Percentiles rank a stretch among this genome's conserved stretches.
Evolutionary conservation across 1,140 invertebrate species (phyloP).

Genomic region (Radopholus similis): DNA sequence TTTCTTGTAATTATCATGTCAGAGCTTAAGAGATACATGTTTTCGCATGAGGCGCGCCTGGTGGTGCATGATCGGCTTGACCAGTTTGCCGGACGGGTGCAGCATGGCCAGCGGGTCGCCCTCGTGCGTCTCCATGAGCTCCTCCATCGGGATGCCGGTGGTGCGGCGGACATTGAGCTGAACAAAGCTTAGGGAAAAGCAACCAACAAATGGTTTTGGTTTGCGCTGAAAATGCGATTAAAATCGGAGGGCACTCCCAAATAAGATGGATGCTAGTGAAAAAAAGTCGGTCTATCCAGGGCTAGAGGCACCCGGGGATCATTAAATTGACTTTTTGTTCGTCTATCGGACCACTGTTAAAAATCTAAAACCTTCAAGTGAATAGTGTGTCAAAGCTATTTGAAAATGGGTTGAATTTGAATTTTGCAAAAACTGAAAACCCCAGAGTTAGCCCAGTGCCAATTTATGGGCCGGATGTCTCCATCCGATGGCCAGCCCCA

Average conservation of each 20-base stretch:
- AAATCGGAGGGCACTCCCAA: too few species aligned
- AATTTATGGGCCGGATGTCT: too few species aligned
- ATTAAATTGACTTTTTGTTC: neutral
- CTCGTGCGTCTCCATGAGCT: constrained; percentile 84
- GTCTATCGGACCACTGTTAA: too few species aligned
- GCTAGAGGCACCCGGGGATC: neutral
- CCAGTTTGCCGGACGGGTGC: constrained; percentile 83
- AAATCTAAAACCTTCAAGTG: neutral
- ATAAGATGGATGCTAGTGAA: neutral
- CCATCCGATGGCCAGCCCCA: too few species aligned
- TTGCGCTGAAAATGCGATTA: neutral
- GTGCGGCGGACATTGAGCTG: constrained; percentile 77
- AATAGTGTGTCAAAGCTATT: neutral
- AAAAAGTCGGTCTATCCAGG: neutral
- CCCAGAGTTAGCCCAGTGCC: neutral
- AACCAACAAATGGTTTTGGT: neutral
- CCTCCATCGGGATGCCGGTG: constrained; percentile 87
- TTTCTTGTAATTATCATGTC: neutral
- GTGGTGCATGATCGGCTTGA: constrained; percentile 84
- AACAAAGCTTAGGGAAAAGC: too few species aligned
- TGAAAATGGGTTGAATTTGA: neutral
- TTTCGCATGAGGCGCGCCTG: constrained; percentile 65
- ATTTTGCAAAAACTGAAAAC: too few species aligned
- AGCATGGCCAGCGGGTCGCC: constrained; percentile 84
- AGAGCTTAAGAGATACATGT: neutral